phyloP scores from a whole-genome alignment of 2,113 vertebrate species.

The Lepus timidus region DNA sequence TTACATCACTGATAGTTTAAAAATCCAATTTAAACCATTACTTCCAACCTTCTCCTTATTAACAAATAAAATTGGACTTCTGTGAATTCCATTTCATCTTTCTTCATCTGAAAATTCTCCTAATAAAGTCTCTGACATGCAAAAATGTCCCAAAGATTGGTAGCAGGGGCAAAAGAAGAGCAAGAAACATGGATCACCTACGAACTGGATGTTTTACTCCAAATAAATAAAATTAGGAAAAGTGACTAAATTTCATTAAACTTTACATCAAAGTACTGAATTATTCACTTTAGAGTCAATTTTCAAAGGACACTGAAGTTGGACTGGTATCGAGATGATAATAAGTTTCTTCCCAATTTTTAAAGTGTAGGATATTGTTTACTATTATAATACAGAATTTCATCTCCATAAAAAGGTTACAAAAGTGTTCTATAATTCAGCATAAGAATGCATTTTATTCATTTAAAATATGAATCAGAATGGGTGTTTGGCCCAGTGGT shows the following conservation, averaged over 20 bases:
- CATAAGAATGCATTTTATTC: neutral
- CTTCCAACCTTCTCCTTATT: constrained; percentile 71
- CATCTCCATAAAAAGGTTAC: neutral
- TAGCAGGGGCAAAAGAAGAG: neutral
- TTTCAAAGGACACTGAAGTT: neutral
- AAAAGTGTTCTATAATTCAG: neutral
- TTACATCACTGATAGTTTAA: constrained; percentile 71
- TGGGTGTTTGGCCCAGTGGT: no score
- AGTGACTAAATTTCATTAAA: neutral
- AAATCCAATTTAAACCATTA: constrained; percentile 73
- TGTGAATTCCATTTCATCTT: constrained; percentile 50
- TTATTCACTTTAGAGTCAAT: neutral
- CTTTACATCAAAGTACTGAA: neutral
- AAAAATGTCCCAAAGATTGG: neutral
- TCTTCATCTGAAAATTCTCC: constrained; percentile 45
- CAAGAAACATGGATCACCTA: neutral
- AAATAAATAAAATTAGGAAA: constrained; percentile 23
- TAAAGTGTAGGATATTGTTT: neutral
- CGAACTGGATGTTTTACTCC: neutral
- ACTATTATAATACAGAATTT: neutral
- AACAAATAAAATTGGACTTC: constrained; percentile 71
- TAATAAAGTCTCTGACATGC: neutral
- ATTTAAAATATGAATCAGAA: neutral
- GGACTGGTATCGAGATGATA: neutral
- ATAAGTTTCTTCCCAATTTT: neutral